Conservation (phyloP, 2,888 invertebrate species). For the Amphiduros pacificus region DNA sequence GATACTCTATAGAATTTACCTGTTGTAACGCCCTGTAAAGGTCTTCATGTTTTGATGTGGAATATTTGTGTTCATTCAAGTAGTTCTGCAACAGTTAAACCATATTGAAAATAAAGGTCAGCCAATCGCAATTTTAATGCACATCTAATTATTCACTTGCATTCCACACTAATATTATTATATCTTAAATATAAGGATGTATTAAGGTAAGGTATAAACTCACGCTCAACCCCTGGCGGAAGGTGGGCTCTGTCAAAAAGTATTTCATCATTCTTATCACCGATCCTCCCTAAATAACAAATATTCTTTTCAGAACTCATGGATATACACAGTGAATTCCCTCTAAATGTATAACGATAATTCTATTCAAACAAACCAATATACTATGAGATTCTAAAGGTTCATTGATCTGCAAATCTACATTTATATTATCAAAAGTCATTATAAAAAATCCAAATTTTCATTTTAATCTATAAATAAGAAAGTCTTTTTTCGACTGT, state of each 20-base stretch:
- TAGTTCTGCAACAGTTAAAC: not conserved
- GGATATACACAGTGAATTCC: no score
- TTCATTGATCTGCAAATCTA: no score
- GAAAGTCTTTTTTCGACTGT: no score
- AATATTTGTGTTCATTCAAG: not conserved
- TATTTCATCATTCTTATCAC: conserved; percentile 87
- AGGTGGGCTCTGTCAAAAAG: conserved; percentile 76
- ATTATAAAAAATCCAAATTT: no score
- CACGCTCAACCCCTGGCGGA: conserved; percentile 67
- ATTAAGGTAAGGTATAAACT: no score
- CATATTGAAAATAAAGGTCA: not conserved
- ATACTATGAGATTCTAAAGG: no score
- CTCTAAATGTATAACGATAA: no score
- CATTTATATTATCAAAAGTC: no score
- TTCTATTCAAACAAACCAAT: not conserved
- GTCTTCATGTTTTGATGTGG: not conserved
- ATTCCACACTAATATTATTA: no score
- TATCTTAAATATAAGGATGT: no score
- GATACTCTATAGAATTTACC: conserved; percentile 5
- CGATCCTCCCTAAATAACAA: conserved; percentile 66
- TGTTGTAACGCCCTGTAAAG: conserved; percentile 9
- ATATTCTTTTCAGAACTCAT: not conserved
- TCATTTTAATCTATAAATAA: no score
- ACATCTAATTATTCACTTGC: not conserved
- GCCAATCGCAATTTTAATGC: not conserved